Evolutionary conservation across 2,113 vertebrate genomes (phyloP).

Genomic region (Lophotis ruficrista): DNA sequence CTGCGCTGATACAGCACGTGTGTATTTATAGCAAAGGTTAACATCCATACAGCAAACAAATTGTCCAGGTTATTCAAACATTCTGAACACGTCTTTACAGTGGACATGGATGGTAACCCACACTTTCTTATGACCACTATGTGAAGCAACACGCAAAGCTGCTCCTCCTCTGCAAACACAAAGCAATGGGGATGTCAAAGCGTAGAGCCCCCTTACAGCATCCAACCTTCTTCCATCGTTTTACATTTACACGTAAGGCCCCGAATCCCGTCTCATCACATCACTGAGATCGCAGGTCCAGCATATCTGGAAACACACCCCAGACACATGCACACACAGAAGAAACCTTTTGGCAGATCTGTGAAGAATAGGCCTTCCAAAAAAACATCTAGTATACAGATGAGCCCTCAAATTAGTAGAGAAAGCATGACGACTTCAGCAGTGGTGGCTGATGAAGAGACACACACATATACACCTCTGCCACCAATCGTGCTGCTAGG

Average conservation of each 20-base stretch:
- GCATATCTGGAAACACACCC: slow-evolving; percentile 45
- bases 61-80: neutral
- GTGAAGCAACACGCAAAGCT: neutral
- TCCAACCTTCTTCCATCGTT: neutral
- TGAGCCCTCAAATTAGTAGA: slow-evolving; percentile 91
- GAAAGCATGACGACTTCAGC: slow-evolving; percentile 72
- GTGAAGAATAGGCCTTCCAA: slow-evolving; percentile 81
- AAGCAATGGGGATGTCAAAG: slow-evolving; percentile 83
- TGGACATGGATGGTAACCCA: neutral
- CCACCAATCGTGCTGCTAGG: slow-evolving; percentile 79
- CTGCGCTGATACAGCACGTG: accelerated
- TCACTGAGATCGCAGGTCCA: neutral
- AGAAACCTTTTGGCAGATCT: slow-evolving; percentile 56
- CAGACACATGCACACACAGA: slow-evolving; percentile 54
- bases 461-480: slow-evolving; percentile 77
- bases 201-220: slow-evolving; percentile 40
- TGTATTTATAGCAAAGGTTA: neutral
- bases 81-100: neutral
- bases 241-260: neutral
- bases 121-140: neutral
- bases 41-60: neutral
- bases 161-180: neutral
- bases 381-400: slow-evolving; percentile 83
- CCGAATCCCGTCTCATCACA: neutral
- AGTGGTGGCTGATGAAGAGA: slow-evolving; percentile 84